Percentiles rank a stretch among this genome's conserved stretches.
Evolutionary conservation across 2,888 invertebrate genomes (phyloP).

Genomic region (Choreutis nemorana): DNA sequence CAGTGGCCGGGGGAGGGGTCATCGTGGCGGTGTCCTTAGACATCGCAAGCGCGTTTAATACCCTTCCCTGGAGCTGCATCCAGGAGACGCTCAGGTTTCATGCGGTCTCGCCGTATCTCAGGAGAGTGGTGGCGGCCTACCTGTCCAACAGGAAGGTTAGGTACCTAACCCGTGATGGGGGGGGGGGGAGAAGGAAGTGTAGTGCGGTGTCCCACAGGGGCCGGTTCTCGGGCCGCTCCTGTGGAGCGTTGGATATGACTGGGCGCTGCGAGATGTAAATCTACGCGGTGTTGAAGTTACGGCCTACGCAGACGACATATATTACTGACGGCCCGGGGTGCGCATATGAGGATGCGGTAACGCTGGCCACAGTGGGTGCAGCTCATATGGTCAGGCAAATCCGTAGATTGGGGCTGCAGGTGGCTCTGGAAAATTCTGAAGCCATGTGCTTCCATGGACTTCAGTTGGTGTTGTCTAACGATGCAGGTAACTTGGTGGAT

Average conservation of each 20-base stretch:
- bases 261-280: too few relatives aligned
- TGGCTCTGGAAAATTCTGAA: background rate
- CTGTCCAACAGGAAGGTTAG: background rate
- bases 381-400: background rate
- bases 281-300: background rate
- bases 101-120: too few relatives aligned
- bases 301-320: background rate
- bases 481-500: background rate
- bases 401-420: background rate
- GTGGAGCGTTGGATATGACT: too few relatives aligned
- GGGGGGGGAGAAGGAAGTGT: background rate
- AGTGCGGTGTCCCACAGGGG: background rate
- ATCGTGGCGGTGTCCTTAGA: background rate
- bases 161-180: too few relatives aligned
- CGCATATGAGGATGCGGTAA: background rate
- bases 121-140: background rate
- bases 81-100: too few relatives aligned
- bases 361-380: background rate
- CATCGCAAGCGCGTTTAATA: background rate
- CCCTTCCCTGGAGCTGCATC: too few relatives aligned
- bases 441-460: background rate
- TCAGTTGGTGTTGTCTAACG: background rate
- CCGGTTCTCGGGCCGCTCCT: background rate
- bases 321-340: background rate
- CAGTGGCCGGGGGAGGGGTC: background rate